phyloP scores from a whole-genome alignment of 2,888 invertebrate species.

The Troglohyphantes excavatus region DNA sequence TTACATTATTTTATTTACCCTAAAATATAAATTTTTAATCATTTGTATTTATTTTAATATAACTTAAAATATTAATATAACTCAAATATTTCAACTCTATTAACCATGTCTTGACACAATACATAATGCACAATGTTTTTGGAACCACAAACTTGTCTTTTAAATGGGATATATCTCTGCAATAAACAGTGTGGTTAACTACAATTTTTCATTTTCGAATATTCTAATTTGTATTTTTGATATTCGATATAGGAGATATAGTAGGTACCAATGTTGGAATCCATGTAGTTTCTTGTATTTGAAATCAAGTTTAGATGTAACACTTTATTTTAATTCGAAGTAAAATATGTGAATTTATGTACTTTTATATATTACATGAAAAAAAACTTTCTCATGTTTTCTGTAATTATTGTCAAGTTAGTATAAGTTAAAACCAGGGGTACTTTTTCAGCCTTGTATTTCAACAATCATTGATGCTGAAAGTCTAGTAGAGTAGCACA shows the following conservation, averaged over 20 bases:
- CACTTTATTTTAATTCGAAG: background rate
- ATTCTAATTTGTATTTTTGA: background rate
- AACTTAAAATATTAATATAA: too few relatives aligned
- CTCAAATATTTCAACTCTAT: too few relatives aligned
- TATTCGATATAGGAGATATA: background rate
- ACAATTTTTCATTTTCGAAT: background rate
- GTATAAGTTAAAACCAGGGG: conserved; percentile 59
- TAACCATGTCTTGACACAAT: too few relatives aligned
- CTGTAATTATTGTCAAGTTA: background rate
- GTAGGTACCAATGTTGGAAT: background rate
- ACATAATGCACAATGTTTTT: background rate
- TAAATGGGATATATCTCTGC: background rate
- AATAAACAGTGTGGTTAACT: background rate
- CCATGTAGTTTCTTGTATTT: background rate
- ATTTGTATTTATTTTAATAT: too few relatives aligned
- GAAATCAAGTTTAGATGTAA: background rate
- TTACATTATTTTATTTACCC: too few relatives aligned
- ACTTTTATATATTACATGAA: background rate
- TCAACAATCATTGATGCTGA: conserved; percentile 71
- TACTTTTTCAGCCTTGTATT: conserved; percentile 73
- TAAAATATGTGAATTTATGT: background rate
- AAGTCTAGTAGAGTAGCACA: conserved; percentile 33
- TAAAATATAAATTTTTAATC: too few relatives aligned
- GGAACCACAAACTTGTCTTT: background rate
- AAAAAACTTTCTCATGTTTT: background rate